Percentiles rank a stretch among this genome's conserved stretches.
These are phyloP conservation scores for Neolamprologus sp. DNA, from an alignment of 2,113 vertebrate species.

Conservation along the genomic window DNA sequence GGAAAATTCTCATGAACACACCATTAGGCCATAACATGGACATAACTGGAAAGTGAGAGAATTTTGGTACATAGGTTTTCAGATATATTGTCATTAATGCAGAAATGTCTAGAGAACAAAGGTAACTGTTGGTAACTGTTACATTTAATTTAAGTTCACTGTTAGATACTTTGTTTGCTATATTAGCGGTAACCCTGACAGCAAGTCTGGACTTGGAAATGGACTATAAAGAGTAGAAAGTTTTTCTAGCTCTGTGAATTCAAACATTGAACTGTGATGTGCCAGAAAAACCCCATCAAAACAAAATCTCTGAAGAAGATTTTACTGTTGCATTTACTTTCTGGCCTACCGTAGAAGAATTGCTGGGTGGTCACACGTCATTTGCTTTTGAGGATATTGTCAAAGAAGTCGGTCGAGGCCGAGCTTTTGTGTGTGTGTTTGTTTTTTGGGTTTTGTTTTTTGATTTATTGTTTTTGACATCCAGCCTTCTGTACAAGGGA, in stretches of 20 bases:
- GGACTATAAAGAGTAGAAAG: neutral
- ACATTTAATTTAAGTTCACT: neutral
- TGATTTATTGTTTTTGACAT: constrained; percentile 26
- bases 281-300: neutral
- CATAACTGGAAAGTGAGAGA: neutral
- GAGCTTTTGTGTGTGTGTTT: neutral
- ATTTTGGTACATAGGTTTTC: neutral
- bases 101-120: neutral
- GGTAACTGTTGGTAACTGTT: neutral
- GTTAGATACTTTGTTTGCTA: neutral
- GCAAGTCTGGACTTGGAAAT: neutral
- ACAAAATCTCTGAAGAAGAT: neutral
- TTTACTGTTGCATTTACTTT: neutral
- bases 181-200: neutral
- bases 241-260: neutral
- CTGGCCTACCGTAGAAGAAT: neutral
- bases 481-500: neutral
- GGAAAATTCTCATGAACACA: neutral
- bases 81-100: neutral
- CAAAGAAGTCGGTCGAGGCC: constrained; percentile 4
- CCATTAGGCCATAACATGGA: constrained; percentile 15
- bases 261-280: neutral
- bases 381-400: constrained; percentile 21
- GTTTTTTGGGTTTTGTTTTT: neutral
- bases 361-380: constrained; percentile 11